Percentiles rank a stretch among this genome's conserved stretches.
Evolutionary conservation across 2,113 vertebrate genomes (phyloP).

Genomic region (Sminthopsis crassicaudata): DNA sequence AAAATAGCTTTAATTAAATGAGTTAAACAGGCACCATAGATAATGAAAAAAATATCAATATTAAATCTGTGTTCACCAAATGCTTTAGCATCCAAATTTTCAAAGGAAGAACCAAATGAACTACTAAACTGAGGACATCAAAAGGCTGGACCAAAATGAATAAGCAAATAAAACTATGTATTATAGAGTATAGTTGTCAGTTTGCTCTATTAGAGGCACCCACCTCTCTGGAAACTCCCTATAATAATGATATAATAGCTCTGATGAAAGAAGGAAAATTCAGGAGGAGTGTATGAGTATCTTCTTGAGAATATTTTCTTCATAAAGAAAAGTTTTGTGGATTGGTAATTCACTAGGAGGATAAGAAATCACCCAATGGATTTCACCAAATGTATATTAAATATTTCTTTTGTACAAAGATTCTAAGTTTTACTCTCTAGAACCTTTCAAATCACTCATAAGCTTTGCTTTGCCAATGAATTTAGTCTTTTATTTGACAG

Average conservation of each 20-base stretch:
- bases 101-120: neutral
- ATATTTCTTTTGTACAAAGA: neutral
- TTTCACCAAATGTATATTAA: neutral
- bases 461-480: neutral
- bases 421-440: neutral
- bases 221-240: neutral
- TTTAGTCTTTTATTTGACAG: slow-evolving; percentile 10
- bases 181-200: neutral
- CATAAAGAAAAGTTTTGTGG: neutral
- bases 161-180: neutral
- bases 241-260: neutral
- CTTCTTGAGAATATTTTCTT: neutral
- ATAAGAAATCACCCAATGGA: neutral
- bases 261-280: neutral
- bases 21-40: neutral
- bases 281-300: neutral
- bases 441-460: neutral
- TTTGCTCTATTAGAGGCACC: neutral
- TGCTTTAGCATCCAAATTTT: neutral
- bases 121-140: neutral
- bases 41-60: neutral
- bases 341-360: neutral
- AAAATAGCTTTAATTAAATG: neutral
- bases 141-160: neutral
- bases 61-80: neutral